Percentiles rank a stretch among this genome's conserved stretches.
These are phyloP conservation scores for Brachionus calyciflorus DNA, from an alignment of 1,140 invertebrate genomes.

Conservation along the genomic window DNA sequence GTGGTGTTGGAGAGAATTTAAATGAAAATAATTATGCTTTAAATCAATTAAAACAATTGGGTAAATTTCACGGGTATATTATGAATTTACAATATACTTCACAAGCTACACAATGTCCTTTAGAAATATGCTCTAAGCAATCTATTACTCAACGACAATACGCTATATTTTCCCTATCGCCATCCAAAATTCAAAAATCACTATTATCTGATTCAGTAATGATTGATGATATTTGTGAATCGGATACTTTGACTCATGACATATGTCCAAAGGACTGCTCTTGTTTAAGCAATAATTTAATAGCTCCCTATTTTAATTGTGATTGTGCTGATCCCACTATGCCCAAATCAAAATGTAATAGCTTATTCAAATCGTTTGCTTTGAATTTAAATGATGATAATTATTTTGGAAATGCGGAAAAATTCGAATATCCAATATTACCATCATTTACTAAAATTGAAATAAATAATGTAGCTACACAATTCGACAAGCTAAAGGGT, in stretches of 20 bases:
- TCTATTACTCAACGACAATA: conserved; percentile 15
- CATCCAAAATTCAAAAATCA: not conserved
- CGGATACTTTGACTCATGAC: conserved; percentile 28
- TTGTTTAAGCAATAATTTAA: conserved; percentile 41
- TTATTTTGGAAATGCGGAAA: not conserved
- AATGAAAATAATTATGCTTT: conserved; percentile 12
- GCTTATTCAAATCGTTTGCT: not conserved
- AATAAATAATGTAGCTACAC: conserved; percentile 2
- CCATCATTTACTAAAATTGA: conserved; percentile 39
- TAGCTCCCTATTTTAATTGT: conserved; percentile 38
- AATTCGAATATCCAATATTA: conserved; percentile 13
- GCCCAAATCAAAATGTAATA: conserved; percentile 22
- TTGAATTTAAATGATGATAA: conserved; percentile 30
- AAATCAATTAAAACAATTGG: not conserved
- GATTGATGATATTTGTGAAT: conserved; percentile 45
- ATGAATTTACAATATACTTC: conserved; percentile 41
- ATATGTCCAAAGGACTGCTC: conserved; percentile 42
- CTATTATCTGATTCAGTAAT: not conserved
- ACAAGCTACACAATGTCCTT: not conserved
- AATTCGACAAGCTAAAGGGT: conserved; percentile 5
- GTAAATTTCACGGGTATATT: conserved; percentile 40
- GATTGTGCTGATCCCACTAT: conserved; percentile 8
- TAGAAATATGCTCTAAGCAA: conserved; percentile 3
- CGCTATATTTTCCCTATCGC: conserved; percentile 26
- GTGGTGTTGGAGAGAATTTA: not conserved